Percentiles rank a stretch among this genome's conserved stretches.
phyloP scores from a whole-genome alignment of 2,113 vertebrate genomes.

The Leptobrachium leishanense region DNA sequence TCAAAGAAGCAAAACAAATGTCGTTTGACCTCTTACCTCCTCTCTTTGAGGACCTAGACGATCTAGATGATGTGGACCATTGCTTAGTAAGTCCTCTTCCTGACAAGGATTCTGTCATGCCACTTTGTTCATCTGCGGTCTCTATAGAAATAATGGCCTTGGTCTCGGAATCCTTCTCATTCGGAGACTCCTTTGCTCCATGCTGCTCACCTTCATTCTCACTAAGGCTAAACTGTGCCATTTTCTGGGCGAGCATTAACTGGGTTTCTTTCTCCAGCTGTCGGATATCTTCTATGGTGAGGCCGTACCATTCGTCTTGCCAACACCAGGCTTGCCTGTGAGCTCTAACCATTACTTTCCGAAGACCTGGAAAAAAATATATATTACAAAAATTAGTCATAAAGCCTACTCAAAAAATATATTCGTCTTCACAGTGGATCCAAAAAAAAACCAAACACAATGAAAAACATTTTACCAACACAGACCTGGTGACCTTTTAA shows the following conservation, averaged over 20 bases:
- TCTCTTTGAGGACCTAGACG: constrained; percentile 91
- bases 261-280: constrained; percentile 94
- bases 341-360: constrained; percentile 95
- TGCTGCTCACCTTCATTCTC: constrained; percentile 70
- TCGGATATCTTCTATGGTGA: constrained; percentile 95
- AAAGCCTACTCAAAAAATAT: no score
- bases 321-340: constrained; percentile 99
- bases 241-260: constrained; percentile 87
- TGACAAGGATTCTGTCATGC: constrained; percentile 68
- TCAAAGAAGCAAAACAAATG: no score
- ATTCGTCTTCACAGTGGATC: no score
- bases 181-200: constrained; percentile 55
- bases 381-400: no score
- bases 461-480: no score
- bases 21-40: constrained; percentile 76
- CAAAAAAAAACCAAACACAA: no score
- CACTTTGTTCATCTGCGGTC: constrained; percentile 62
- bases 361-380: constrained; percentile 69
- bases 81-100: constrained; percentile 89
- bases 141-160: constrained; percentile 65
- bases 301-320: constrained; percentile 97
- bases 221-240: constrained; percentile 82
- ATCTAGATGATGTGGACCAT: constrained; percentile 96
- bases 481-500: no score
- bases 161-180: constrained; percentile 57